phyloP scores from a whole-genome alignment of 2,113 vertebrate species.

The Dicerorhinus sumatrensis region DNA sequence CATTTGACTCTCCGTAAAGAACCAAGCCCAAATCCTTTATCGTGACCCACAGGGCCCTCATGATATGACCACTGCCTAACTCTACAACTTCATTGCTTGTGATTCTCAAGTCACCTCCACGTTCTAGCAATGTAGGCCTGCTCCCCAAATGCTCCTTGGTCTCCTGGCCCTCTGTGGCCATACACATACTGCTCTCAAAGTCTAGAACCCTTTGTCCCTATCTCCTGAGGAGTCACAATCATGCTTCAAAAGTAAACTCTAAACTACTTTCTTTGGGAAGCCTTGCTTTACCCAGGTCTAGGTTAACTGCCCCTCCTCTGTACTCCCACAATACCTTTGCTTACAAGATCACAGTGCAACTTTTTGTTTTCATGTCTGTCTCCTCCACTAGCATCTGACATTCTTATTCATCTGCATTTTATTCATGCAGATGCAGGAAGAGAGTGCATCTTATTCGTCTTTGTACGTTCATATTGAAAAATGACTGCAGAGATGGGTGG shows the following conservation, averaged over 20 bases:
- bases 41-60: rapidly evolving
- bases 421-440: background rate
- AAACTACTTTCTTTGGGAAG: background rate
- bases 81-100: rapidly evolving
- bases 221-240: background rate
- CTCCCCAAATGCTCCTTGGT: background rate
- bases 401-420: background rate
- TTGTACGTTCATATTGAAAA: background rate
- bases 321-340: background rate
- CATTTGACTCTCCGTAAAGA: background rate
- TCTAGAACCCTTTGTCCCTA: background rate
- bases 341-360: background rate
- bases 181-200: background rate
- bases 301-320: background rate
- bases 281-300: background rate
- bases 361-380: background rate
- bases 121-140: background rate
- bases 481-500: background rate
- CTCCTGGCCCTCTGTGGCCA: background rate
- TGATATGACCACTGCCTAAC: background rate
- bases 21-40: background rate
- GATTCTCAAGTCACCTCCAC: background rate
- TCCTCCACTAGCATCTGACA: background rate
- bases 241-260: background rate
- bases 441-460: background rate